Conservation (phyloP, 1,140 invertebrate genomes). For the Octopus bimaculoides region DNA sequence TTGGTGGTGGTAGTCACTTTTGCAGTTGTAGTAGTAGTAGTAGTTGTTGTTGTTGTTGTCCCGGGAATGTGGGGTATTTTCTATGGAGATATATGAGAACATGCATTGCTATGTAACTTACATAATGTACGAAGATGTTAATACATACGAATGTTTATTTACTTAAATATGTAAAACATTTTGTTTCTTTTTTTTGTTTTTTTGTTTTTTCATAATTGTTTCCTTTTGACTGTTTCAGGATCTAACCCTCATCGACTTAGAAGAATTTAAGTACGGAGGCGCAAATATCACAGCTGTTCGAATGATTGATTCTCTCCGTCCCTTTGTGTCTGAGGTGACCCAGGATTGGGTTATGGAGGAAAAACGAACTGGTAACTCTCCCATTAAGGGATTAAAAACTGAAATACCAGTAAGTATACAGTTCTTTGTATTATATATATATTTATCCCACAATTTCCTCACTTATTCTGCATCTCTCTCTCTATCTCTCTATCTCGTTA, state of each 20-base stretch:
- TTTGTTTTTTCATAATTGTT: not conserved
- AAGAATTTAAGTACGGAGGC: slow-evolving; percentile 48
- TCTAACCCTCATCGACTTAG: slow-evolving; percentile 48
- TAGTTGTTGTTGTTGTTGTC: too few species aligned
- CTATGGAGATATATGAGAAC: not conserved
- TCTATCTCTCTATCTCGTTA: not conserved
- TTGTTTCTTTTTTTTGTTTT: not conserved
- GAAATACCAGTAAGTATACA: slow-evolving; percentile 38
- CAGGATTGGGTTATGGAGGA: slow-evolving; percentile 40
- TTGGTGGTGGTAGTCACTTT: too few species aligned
- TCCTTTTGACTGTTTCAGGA: slow-evolving; percentile 36
- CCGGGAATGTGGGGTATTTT: not conserved
- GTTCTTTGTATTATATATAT: not conserved
- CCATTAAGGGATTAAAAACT: slow-evolving; percentile 31
- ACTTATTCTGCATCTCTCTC: not conserved
- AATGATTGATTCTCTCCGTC: slow-evolving; percentile 44
- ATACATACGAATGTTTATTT: not conserved
- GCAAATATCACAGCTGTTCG: slow-evolving; percentile 54
- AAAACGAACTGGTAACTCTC: slow-evolving; percentile 28
- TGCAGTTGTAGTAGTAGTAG: too few species aligned
- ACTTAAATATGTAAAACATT: not conserved
- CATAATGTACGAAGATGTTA: not conserved
- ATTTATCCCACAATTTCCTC: not conserved
- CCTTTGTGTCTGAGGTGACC: slow-evolving; percentile 34
- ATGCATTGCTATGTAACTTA: not conserved